Percentiles rank a stretch among this genome's conserved stretches.
Conservation (phyloP, 2,113 vertebrate species). For the Cepphus grylle region DNA sequence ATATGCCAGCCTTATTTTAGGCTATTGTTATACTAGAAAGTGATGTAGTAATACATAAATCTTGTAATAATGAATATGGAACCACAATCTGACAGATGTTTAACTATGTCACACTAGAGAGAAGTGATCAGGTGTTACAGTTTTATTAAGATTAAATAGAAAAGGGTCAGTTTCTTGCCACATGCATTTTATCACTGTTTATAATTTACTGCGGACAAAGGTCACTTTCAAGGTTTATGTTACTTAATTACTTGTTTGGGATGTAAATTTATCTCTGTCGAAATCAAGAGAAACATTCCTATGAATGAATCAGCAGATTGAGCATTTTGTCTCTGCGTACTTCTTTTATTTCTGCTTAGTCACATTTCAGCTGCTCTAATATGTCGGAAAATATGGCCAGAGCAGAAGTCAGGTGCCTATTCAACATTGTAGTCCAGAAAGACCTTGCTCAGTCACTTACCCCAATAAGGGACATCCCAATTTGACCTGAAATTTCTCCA, state of each 20-base stretch:
- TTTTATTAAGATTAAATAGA: not conserved
- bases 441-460: not conserved
- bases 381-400: not conserved
- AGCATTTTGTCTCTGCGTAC: not conserved
- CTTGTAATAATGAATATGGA: not conserved
- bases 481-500: conserved; percentile 1
- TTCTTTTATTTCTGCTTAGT: not conserved
- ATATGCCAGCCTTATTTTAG: not conserved
- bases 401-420: not conserved
- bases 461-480: not conserved
- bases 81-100: not conserved
- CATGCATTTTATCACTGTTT: not conserved
- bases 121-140: not conserved
- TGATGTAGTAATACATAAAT: not conserved
- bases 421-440: not conserved
- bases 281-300: not conserved
- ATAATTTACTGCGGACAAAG: not conserved
- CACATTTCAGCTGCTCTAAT: not conserved
- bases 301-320: not conserved
- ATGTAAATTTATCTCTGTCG: not conserved
- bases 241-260: not conserved
- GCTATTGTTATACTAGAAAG: not conserved
- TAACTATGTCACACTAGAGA: not conserved
- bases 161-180: not conserved
- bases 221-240: not conserved